Percentiles rank a stretch among this genome's conserved stretches.
phyloP scores from a whole-genome alignment of 2,113 vertebrate species.

The Mesoclemmys tuberculata region DNA sequence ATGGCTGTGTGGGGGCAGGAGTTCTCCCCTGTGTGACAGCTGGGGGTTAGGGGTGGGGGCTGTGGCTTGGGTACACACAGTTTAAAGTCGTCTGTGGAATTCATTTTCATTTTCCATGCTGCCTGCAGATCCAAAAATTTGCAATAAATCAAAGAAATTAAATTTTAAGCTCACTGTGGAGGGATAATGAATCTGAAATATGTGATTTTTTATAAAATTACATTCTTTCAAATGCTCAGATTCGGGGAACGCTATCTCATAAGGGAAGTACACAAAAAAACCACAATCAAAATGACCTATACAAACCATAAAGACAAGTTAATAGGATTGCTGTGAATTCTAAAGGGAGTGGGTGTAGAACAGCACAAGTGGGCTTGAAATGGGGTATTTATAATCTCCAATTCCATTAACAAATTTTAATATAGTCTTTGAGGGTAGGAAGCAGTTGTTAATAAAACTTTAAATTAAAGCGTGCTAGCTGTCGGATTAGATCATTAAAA shows the following conservation, averaged over 20 bases:
- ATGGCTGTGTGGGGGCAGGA: not conserved
- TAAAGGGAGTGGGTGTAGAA: conserved; percentile 45
- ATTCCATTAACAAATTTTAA: conserved; percentile 74
- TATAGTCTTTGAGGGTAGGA: conserved; percentile 73
- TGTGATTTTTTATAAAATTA: conserved; percentile 56
- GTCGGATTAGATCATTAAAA: conserved; percentile 74
- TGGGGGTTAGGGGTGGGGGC: not conserved
- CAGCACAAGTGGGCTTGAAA: conserved; percentile 55
- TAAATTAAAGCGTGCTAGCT: conserved; percentile 73
- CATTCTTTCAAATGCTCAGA: conserved; percentile 35
- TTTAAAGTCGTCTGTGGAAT: rapidly evolving
- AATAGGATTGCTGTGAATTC: conserved; percentile 69
- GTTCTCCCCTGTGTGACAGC: not conserved
- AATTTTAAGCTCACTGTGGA: conserved; percentile 36
- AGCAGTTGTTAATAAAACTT: conserved; percentile 78
- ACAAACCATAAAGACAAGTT: conserved; percentile 70
- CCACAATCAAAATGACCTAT: conserved; percentile 63
- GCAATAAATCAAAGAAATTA: conserved; percentile 52
- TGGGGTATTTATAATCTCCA: conserved; percentile 66
- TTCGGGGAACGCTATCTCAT: conserved; percentile 28
- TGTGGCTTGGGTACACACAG: not conserved
- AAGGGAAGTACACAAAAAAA: conserved; percentile 58
- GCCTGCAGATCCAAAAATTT: not conserved
- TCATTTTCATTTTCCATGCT: not conserved
- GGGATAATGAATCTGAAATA: conserved; percentile 58